Conservation (phyloP, 2,888 invertebrate species). For the Dasypogon diadema region DNA sequence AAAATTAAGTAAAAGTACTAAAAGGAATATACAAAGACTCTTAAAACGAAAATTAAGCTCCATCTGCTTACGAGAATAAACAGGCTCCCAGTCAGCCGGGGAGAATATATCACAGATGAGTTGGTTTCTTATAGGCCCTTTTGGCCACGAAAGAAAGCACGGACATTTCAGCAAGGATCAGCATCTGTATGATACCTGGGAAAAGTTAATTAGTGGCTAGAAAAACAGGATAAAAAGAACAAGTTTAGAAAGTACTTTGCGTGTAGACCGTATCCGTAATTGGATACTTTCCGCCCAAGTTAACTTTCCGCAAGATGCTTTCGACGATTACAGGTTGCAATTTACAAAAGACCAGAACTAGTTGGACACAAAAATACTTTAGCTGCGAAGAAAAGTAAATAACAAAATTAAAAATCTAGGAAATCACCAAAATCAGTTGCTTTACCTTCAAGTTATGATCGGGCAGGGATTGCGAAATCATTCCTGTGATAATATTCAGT, state of each 20-base stretch:
- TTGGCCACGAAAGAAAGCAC: constrained; percentile 65
- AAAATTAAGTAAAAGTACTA: no score
- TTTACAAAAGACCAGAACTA: constrained; percentile 65
- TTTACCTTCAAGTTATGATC: constrained; percentile 63
- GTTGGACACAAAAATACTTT: constrained; percentile 65
- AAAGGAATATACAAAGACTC: no score
- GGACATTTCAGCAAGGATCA: constrained; percentile 65
- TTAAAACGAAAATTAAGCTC: constrained; percentile 12
- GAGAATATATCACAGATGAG: constrained; percentile 24
- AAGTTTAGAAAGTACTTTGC: constrained; percentile 61
- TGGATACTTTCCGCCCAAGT: constrained; percentile 64
- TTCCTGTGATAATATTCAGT: constrained; percentile 64
- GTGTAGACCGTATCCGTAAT: constrained; percentile 66
- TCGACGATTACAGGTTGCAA: constrained; percentile 64
- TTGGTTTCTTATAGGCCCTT: constrained; percentile 63
- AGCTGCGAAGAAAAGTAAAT: constrained; percentile 58
- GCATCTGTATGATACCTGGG: constrained; percentile 61
- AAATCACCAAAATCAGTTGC: no score
- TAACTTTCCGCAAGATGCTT: constrained; percentile 60
- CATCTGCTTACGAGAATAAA: constrained; percentile 54
- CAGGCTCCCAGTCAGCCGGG: no score
- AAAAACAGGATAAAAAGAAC: neutral
- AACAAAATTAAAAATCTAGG: neutral
- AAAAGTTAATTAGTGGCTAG: constrained; percentile 33
- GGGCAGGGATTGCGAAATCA: constrained; percentile 62